Percentiles rank a stretch among this genome's conserved stretches.
Evolutionary conservation across 1,140 invertebrate species (phyloP).

Genomic region (Agrilus planipennis): DNA sequence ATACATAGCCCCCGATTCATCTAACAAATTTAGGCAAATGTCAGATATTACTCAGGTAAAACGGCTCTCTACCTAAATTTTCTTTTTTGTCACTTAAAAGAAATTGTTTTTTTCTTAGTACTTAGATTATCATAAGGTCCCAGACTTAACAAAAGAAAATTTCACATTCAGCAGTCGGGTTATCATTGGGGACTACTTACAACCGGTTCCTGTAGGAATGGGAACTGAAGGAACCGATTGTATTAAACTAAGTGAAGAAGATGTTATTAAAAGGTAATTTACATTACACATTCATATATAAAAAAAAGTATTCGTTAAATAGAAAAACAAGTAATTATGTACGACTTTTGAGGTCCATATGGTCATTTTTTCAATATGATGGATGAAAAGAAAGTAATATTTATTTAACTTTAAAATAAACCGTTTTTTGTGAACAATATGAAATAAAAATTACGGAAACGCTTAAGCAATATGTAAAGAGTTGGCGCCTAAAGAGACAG

Average conservation of each 20-base stretch:
- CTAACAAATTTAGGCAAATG: constrained; percentile 61
- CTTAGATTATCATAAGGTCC: constrained; percentile 60
- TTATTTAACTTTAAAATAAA: too few species aligned
- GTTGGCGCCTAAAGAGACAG: too few species aligned
- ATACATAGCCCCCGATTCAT: constrained; percentile 75
- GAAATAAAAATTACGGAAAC: too few species aligned
- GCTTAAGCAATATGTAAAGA: too few species aligned
- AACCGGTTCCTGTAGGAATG: constrained; percentile 46
- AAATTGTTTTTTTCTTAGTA: constrained; percentile 43
- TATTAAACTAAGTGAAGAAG: constrained; percentile 47
- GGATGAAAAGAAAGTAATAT: too few species aligned
- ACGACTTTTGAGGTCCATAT: too few species aligned
- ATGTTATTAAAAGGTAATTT: constrained; percentile 45
- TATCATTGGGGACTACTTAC: constrained; percentile 81
- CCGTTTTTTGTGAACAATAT: too few species aligned
- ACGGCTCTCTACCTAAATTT: too few species aligned
- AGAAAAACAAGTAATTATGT: too few species aligned
- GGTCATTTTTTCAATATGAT: too few species aligned
- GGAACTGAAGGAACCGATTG: constrained; percentile 41
- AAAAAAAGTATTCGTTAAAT: constrained; percentile 6
- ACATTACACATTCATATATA: too few species aligned
- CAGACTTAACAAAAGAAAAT: constrained; percentile 69
- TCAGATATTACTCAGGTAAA: constrained; percentile 59
- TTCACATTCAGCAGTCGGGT: constrained; percentile 85
- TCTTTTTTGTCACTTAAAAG: too few species aligned